These are phyloP conservation scores for Drosophila tripunctata DNA, from an alignment of 2,888 invertebrate genomes.

Conservation along the genomic window DNA sequence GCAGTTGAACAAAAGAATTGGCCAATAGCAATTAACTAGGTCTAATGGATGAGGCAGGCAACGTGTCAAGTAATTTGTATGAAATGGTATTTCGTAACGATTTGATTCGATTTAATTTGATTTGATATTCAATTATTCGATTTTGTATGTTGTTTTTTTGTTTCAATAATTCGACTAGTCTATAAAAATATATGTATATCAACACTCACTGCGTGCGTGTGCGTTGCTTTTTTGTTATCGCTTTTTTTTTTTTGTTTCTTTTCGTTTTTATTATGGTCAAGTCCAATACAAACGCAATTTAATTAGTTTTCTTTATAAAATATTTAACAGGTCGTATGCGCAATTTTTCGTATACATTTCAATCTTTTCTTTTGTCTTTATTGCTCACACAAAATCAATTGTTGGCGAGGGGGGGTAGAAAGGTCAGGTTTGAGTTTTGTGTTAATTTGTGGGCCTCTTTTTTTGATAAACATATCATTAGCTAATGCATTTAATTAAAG, in stretches of 20 bases:
- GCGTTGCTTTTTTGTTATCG: constrained; percentile 64
- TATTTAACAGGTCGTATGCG: constrained; percentile 52
- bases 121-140: constrained; percentile 20
- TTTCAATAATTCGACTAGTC: constrained; percentile 29
- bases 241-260: constrained; percentile 11
- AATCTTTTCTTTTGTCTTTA: constrained; percentile 11
- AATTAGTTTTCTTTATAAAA: constrained; percentile 47
- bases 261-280: constrained; percentile 71
- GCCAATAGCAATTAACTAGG: constrained; percentile 30
- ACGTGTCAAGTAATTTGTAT: constrained; percentile 46
- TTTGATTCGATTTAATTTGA: constrained; percentile 27
- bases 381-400: constrained; percentile 46
- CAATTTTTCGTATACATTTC: constrained; percentile 35
- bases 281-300: constrained; percentile 83
- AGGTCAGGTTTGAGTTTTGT: background rate
- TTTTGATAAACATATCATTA: constrained; percentile 9
- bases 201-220: constrained; percentile 85
- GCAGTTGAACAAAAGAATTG: constrained; percentile 19
- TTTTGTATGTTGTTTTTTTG: constrained; percentile 27
- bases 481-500: constrained; percentile 19
- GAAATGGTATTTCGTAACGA: constrained; percentile 41
- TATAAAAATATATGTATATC: constrained; percentile 28
- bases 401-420: background rate
- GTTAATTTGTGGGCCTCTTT: constrained; percentile 15
- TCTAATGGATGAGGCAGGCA: constrained; percentile 56